Base-by-base conservation (phyloP, 2,113 vertebrate species). In the Syrmaticus mikado region DNA sequence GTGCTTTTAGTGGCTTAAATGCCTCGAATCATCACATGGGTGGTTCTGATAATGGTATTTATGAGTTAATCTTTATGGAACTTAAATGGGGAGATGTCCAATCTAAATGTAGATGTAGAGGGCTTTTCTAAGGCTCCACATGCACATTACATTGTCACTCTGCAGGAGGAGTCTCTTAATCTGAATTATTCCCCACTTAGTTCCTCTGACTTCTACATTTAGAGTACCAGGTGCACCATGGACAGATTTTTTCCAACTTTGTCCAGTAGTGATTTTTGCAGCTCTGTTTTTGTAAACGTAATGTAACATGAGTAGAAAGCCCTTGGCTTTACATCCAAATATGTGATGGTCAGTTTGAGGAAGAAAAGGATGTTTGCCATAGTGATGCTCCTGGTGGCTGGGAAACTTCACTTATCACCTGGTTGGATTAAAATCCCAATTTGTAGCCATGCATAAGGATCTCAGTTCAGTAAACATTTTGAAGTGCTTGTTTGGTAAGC, bases 41-140 rank as follows among this genome's bases (percentile, higher is more conserved):
- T 8, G 36, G n/a, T 70, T 70, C 52, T 62, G 30, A 10, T 41
- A 16, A 25, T 32, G 38, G 8, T 45, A 12, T 82, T 80, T 58
- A 62, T 66, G 64, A 80, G 55, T 83, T 93, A 58, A 52, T 53
- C 20, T 40, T 84, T 79, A 72, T 21, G 43, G 45, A 48, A 80
- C 55, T 82, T 65, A 62, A 76, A 70, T 24, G 24, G 27, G 27
- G n/a, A 24, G 25, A 68, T 62, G 53, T 2, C 66, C 6, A 20
- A 10, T 76, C 67, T 92, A 92, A 85, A 85, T 92, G 87, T 91
- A 80, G 89, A 19, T 82, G 57, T 45, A 43, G 61, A 74, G 11
- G 8, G 25, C 24, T 87, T 76, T 75, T 82, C 53, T 32, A 53
- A 70, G 77, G 45, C 64, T 89, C 15, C 3, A 27, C 32, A 21